Base-by-base conservation (phyloP, 2,888 invertebrate species). In the Cerceris ruficornis region DNA sequence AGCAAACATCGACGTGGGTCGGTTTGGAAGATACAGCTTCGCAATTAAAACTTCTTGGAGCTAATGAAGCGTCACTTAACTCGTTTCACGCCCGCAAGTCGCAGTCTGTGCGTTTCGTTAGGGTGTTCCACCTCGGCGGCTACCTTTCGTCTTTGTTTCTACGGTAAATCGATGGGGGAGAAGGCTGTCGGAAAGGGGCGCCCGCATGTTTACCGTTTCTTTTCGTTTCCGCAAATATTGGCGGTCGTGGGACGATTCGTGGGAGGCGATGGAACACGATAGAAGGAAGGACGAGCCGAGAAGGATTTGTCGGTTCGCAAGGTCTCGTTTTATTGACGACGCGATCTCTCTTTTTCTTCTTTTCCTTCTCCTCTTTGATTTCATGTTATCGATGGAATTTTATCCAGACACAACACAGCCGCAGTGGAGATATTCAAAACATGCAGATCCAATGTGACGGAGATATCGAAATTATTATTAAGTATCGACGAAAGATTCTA, bases 221-320 rank as follows among this genome's bases (percentile, higher is more conserved):
- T 80, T 83, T 61, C 61, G 82, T 85, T 84, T 84, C 78, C 80
- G 82, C 84, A 88, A 88, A 88, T 88, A 88, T 88, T 88, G 82
- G 71, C 75, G 52, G 67, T 77, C 76, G 84, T 87, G 77, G 87
- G 85, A 85, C 74, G 80, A 76, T 70, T 82, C 81, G 86, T 88
- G 60, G 86, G 81, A 84, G 81, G 83, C 57, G 13, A 55, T 39
- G 61, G 9, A 15, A 17, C 52, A 58, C 39, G 50, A 59, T 46
- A 14, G 28, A 52, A 39, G 58, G 55, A 7, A 17, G 28, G 15
- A 66, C 49, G 15, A 39, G 52, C 17, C 41, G 55, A 66, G 58
- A 69, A 58, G 49, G 58, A 69, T 67, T 49, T 60, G 71, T 75
- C 72, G 61, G 6, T 13, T 6, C 42, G 39, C 54, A 54, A 74